Conservation (phyloP, 2,888 invertebrate genomes). For the Ochropleura leucogaster region DNA sequence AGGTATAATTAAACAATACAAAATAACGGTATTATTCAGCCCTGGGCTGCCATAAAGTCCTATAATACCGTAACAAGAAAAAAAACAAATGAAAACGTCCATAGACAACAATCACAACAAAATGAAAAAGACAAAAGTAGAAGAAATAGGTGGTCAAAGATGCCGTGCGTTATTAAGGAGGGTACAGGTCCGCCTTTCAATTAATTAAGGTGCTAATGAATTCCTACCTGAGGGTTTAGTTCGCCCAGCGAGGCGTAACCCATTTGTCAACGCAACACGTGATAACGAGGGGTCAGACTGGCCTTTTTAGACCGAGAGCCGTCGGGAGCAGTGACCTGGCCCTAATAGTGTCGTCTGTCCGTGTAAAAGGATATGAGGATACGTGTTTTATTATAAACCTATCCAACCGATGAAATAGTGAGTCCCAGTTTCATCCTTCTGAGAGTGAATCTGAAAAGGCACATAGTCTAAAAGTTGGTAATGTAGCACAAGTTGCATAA, state of each 20-base stretch:
- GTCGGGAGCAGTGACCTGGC: slow-evolving; percentile 63
- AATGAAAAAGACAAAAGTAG: slow-evolving; percentile 55
- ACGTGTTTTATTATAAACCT: slow-evolving; percentile 26
- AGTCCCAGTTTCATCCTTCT: background rate
- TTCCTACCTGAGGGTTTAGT: slow-evolving; percentile 75
- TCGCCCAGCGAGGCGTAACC: slow-evolving; percentile 77
- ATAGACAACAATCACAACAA: slow-evolving; percentile 35
- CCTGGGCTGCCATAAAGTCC: slow-evolving; percentile 26
- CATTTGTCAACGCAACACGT: slow-evolving; percentile 85
- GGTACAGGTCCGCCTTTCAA: slow-evolving; percentile 79
- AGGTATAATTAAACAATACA: slow-evolving; percentile 26
- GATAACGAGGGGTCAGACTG: slow-evolving; percentile 77
- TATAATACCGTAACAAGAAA: slow-evolving; percentile 34
- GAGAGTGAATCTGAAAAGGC: background rate
- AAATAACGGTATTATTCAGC: slow-evolving; percentile 43
- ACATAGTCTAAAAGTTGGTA: too few species aligned
- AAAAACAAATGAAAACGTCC: slow-evolving; percentile 41
- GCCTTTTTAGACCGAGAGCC: slow-evolving; percentile 65
- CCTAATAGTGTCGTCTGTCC: slow-evolving; percentile 51
- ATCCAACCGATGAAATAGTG: background rate
- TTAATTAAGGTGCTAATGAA: slow-evolving; percentile 86
- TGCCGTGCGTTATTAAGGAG: slow-evolving; percentile 72
- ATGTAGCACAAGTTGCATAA: too few species aligned
- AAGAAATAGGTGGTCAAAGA: slow-evolving; percentile 66
- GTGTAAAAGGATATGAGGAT: slow-evolving; percentile 48